Evolutionary conservation across 2,113 vertebrate species (phyloP), one percentile per base, ranked within the genome.

Genomic region (Charadrius vociferus): DNA sequence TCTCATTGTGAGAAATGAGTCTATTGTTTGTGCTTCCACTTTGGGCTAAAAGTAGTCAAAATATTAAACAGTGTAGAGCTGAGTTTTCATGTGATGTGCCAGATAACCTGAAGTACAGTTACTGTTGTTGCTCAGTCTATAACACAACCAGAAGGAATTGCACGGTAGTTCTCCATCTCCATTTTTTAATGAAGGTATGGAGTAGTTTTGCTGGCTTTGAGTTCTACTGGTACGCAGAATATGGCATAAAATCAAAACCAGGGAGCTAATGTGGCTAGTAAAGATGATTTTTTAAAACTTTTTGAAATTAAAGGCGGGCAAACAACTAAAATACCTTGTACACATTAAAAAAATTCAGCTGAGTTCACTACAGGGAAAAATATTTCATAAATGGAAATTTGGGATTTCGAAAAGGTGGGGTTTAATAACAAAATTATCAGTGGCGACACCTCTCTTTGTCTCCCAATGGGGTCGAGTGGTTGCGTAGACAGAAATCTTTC

Each of bases 41-140:
- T 71, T 26, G 16, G 39, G n/a, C 59, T 78, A 39, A 63, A 88
- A 84, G n/a, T 5, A 19, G 26, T n/a, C n/a, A 22, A 14, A 53
- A 71, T 45, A 9, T 43, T 30, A 39, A 92, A 30, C 3, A 32
- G 9, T 0, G 2, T 16, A 9, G 67, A 88, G 21, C 5, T 0
- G 24, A 37, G 23, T 43, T 82, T 67, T 52, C 37, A 55, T 3
- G 32, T 8, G 8, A 52, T 56, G 4, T 12, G 11, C 3, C 37
- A 37, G 26, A 17, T 37, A 41, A 68, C 10, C 34, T 45, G 43
- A 55, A 14, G 16, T 9, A 6, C 1, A 1, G 14, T 19, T 67
- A 23, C 14, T 23, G 41, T 18, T 3, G 2, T 12, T 71, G 34
- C 14, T 53, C 2, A 0, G 29, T 26, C 68, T 45, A 0, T 12